Base-by-base conservation (phyloP, 2,888 invertebrate genomes). In the Scrobipalpa costella region DNA sequence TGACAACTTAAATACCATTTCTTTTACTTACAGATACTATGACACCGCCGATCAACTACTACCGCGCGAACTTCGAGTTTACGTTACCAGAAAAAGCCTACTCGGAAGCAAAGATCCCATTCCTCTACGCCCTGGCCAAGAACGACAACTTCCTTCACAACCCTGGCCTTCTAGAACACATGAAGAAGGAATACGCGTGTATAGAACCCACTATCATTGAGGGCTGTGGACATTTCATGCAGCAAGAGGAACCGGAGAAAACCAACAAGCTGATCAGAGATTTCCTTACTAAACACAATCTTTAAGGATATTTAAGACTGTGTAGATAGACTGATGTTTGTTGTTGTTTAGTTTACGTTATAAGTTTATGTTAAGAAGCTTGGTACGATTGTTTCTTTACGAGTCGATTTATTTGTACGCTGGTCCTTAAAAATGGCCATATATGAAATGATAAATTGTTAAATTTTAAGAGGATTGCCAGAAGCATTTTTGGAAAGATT, bases 1-100 rank as follows among this genome's bases (percentile, higher is more conserved):
- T n/a, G n/a, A n/a, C n/a, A n/a, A n/a, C n/a, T n/a, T n/a, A n/a
- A n/a, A n/a, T n/a, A n/a, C n/a, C n/a, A n/a, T n/a, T n/a, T n/a
- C n/a, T 11, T 38, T 27, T 27, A 27, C n/a, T 66, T 86, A 21
- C 84, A 93, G 93, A 76, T 70, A 92, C 92, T 0, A 78, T 92
- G 44, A 93, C 92, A 0, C 83, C 88, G 0, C 92, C 93, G 0
- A 75, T 94, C 13, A 93, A 93, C 73, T 94, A 93, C 79, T 94
- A 93, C 73, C 82, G 93, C 55, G 92, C 92, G 0, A 92, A 92
- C 71, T 81, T 88, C 67, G 57, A 64, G 0, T 80, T 75, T 66
- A 67, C 71, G 0, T 34, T 80, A 2, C 72, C 81, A 13, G 75
- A 80, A 6, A 83, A 79, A 40, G 67, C 79, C 11, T 70, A 76